Percentiles rank a stretch among this genome's conserved stretches.
phyloP scores from a whole-genome alignment of 2,888 invertebrate genomes.

The Empis stercorea region DNA sequence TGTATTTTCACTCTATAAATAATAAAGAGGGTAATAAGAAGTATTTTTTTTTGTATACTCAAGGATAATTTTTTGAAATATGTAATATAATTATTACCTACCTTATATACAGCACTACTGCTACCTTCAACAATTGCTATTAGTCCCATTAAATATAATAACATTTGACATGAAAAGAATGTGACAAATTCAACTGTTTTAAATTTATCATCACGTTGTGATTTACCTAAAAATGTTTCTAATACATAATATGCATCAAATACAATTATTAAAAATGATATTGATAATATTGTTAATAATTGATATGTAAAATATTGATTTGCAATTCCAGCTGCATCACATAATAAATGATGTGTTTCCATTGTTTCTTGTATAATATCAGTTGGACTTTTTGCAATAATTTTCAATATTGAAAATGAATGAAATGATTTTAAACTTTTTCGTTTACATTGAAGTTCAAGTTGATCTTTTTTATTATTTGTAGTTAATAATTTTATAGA shows the following conservation, averaged over 20 bases:
- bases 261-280: slow-evolving; percentile 34
- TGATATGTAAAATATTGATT: slow-evolving; percentile 36
- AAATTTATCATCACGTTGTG: slow-evolving; percentile 30
- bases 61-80: too few species aligned
- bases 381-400: slow-evolving; percentile 19
- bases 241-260: slow-evolving; percentile 36
- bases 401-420: slow-evolving; percentile 33
- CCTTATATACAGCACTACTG: slow-evolving; percentile 32
- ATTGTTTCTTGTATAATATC: slow-evolving; percentile 34
- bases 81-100: slow-evolving; percentile 6
- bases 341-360: slow-evolving; percentile 34
- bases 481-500: slow-evolving; percentile 28
- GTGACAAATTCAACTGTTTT: slow-evolving; percentile 33
- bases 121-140: slow-evolving; percentile 35
- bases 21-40: slow-evolving; percentile 11
- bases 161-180: slow-evolving; percentile 35
- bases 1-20: slow-evolving; percentile 28
- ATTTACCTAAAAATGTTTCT: slow-evolving; percentile 31
- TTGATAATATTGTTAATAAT: slow-evolving; percentile 33
- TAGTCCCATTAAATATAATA: slow-evolving; percentile 31
- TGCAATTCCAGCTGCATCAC: slow-evolving; percentile 32
- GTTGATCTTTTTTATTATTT: not conserved
- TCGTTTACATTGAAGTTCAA: slow-evolving; percentile 9
- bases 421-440: slow-evolving; percentile 30
- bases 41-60: too few species aligned